A percentile compares a stretch with the other conserved stretches of the same genome.
Evolutionary conservation across 2,113 vertebrate genomes (phyloP).

Genomic region (Ginglymostoma cirratum): DNA sequence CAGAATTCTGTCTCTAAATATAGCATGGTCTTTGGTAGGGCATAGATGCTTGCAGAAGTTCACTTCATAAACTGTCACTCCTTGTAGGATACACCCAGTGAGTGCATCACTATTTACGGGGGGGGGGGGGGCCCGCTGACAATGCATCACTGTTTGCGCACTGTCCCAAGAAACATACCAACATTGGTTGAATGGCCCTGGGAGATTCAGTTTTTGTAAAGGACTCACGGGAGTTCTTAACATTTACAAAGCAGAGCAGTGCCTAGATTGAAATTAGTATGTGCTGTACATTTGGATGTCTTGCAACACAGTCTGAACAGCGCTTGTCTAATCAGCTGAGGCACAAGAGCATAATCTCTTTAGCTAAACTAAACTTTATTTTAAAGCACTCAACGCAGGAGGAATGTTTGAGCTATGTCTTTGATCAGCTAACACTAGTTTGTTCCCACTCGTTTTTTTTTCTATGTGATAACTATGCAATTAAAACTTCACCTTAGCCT

Average conservation of each 20-base stretch:
- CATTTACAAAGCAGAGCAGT: no score
- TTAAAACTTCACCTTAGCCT: background rate
- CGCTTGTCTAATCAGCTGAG: background rate
- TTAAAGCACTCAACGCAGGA: background rate
- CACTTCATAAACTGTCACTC: no score
- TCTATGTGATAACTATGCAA: background rate
- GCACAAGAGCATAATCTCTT: background rate
- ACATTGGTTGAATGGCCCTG: background rate
- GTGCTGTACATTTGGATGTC: background rate
- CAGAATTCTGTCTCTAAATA: background rate
- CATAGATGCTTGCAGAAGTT: background rate
- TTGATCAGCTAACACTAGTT: background rate
- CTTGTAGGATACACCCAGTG: background rate
- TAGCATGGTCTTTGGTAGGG: background rate
- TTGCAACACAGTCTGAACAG: background rate
- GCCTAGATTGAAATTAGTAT: background rate
- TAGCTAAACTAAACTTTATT: background rate
- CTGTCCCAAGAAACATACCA: background rate
- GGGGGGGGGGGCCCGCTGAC: background rate
- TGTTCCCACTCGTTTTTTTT: background rate
- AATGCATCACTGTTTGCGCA: background rate
- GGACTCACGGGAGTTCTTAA: no score
- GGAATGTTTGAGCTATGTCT: no score
- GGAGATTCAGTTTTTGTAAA: no score
- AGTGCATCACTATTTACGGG: background rate